Conservation (phyloP, 1,140 invertebrate species). For the Drosophila arawakana region DNA sequence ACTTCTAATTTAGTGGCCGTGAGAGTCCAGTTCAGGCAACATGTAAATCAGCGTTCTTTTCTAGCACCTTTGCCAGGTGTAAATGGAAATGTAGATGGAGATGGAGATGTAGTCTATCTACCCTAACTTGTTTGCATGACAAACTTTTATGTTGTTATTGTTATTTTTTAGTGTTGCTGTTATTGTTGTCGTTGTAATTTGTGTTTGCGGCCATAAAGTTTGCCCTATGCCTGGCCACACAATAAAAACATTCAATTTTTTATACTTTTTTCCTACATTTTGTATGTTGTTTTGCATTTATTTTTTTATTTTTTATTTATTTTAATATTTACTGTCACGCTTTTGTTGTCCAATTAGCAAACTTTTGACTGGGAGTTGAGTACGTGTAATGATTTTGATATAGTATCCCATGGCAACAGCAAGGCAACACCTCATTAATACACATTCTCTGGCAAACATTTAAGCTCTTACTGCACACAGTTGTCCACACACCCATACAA, state of each 20-base stretch:
- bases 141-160: slow-evolving; percentile 67
- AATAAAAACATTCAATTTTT: slow-evolving; percentile 72
- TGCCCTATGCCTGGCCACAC: slow-evolving; percentile 46
- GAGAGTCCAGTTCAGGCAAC: slow-evolving; percentile 68
- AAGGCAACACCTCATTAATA: slow-evolving; percentile 41
- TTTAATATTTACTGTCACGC: slow-evolving; percentile 72
- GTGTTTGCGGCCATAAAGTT: slow-evolving; percentile 81
- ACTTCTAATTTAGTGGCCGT: slow-evolving; percentile 82
- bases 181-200: slow-evolving; percentile 73
- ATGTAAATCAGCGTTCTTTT: slow-evolving; percentile 79
- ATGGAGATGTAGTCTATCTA: slow-evolving; percentile 27
- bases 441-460: slow-evolving; percentile 7
- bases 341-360: slow-evolving; percentile 68
- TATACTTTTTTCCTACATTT: slow-evolving; percentile 23
- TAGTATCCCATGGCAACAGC: slow-evolving; percentile 34
- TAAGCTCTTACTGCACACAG: neutral
- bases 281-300: slow-evolving; percentile 28
- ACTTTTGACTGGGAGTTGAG: slow-evolving; percentile 41
- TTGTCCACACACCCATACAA: neutral
- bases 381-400: slow-evolving; percentile 57
- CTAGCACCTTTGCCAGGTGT: slow-evolving; percentile 57
- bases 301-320: slow-evolving; percentile 11
- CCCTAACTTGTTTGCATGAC: slow-evolving; percentile 63
- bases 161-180: slow-evolving; percentile 33
- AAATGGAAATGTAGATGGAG: no score